A percentile compares a stretch with the other conserved stretches of the same genome.
Evolutionary conservation across 2,113 vertebrate species (phyloP).

Genomic region (Hippopotamus amphibius): DNA sequence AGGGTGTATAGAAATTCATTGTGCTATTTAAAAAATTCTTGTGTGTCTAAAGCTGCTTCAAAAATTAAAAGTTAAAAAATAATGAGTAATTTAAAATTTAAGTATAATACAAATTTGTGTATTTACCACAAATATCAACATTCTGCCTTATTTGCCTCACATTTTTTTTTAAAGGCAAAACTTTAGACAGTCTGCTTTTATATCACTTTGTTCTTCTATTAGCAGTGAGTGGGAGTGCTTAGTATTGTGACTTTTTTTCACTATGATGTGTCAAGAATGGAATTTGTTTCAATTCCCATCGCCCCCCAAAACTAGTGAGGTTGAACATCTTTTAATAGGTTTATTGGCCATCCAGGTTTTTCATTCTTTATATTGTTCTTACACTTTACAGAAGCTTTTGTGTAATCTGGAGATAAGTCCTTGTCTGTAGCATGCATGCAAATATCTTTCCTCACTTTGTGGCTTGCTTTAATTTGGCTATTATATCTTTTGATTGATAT

Average conservation of each 20-base stretch:
- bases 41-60: background rate
- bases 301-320: background rate
- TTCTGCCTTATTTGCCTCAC: background rate
- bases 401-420: background rate
- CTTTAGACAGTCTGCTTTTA: background rate
- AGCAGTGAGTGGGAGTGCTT: background rate
- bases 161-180: background rate
- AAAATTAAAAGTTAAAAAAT: background rate
- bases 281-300: background rate
- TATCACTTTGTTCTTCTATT: background rate
- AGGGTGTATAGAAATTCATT: background rate
- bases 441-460: background rate
- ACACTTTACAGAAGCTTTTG: background rate
- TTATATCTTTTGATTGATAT: background rate
- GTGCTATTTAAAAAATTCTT: background rate
- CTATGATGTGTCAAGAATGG: background rate
- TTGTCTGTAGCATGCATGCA: background rate
- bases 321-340: background rate
- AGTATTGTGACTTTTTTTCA: background rate
- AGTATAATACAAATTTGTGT: background rate
- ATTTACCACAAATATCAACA: background rate
- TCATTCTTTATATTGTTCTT: background rate
- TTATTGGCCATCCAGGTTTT: background rate
- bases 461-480: background rate
- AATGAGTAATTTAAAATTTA: slow-evolving; percentile 6